Evolutionary conservation across 2,888 invertebrate species (phyloP).

Genomic region (Homarus gammarus): DNA sequence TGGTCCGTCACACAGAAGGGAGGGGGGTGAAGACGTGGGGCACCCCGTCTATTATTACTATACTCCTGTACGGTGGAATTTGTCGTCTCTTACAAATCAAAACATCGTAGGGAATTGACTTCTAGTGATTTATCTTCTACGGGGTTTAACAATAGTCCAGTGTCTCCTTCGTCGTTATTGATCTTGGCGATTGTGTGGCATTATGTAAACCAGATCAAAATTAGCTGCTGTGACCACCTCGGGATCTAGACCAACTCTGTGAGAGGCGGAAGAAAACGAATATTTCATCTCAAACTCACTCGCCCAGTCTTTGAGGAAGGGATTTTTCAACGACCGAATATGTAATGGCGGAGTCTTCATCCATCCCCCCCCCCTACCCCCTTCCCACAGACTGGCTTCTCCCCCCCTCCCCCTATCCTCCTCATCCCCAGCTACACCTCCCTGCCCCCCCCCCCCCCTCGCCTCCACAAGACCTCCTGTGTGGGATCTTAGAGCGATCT

Average conservation of each 20-base stretch:
- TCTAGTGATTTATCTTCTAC: too few species aligned
- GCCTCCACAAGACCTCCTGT: not conserved
- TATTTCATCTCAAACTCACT: not conserved
- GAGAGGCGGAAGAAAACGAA: not conserved
- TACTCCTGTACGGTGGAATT: too few species aligned
- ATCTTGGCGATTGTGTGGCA: too few species aligned
- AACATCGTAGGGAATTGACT: too few species aligned
- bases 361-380: not conserved
- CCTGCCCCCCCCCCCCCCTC: not conserved
- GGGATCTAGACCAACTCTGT: too few species aligned
- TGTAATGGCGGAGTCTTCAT: slow-evolving; percentile 24
- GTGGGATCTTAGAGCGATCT: not conserved
- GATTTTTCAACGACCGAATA: not conserved
- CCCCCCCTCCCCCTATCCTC: slow-evolving; percentile 2
- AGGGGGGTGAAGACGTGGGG: not conserved
- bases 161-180: too few species aligned
- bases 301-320: not conserved
- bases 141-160: too few species aligned
- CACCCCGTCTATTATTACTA: too few species aligned
- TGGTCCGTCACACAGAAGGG: not conserved
- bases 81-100: too few species aligned
- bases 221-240: too few species aligned
- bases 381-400: not conserved
- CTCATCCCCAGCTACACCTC: not conserved
- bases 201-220: too few species aligned